Percentiles rank a stretch among this genome's conserved stretches.
Evolutionary conservation across 2,888 invertebrate genomes (phyloP).

Genomic region (Yponomeuta plumbellus): DNA sequence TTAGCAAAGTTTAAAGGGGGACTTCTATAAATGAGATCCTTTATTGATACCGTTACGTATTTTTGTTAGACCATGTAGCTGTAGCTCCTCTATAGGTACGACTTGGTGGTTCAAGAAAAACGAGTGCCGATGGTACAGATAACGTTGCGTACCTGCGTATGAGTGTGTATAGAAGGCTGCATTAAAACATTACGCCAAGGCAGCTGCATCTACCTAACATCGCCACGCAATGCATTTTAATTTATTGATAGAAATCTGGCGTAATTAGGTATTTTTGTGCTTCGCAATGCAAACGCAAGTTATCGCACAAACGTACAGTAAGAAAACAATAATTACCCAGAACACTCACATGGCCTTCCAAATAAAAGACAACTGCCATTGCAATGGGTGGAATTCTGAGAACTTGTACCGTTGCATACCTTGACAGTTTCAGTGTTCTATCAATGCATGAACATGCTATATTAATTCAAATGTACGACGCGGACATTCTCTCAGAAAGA

Average conservation of each 20-base stretch:
- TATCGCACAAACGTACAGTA: neutral
- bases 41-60: too few species aligned
- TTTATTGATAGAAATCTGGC: constrained; percentile 13
- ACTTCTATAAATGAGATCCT: too few species aligned
- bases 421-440: too few species aligned
- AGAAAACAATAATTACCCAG: neutral
- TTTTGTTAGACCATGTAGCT: neutral
- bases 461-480: too few species aligned
- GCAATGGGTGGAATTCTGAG: too few species aligned
- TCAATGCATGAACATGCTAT: too few species aligned
- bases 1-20: neutral
- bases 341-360: neutral
- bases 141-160: neutral
- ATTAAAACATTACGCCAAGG: constrained; percentile 4
- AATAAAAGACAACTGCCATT: too few species aligned
- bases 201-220: neutral
- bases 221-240: constrained; percentile 13
- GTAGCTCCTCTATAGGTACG: neutral
- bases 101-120: constrained; percentile 11
- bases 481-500: too few species aligned
- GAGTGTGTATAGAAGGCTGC: neutral
- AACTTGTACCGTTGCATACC: too few species aligned
- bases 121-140: constrained; percentile 10
- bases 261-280: constrained; percentile 8
- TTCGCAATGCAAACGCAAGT: neutral